Evolutionary conservation across 2,888 invertebrate genomes (phyloP), one percentile per base, ranked within the genome.

Genomic region (Smittia aterrima): DNA sequence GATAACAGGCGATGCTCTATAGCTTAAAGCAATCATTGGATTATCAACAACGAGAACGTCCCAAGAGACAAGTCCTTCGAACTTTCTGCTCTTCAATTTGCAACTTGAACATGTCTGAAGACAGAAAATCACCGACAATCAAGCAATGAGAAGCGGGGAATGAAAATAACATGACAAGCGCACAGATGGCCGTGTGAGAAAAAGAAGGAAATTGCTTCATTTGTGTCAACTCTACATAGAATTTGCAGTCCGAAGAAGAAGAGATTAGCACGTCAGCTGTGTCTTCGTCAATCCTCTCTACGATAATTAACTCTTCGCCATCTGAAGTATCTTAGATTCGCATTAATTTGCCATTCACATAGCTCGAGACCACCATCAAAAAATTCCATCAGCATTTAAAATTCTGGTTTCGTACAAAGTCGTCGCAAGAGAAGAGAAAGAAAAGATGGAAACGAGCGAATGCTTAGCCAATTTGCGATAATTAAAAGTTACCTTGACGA

Each of bases 401-500:
- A 47, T 47, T 11, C 11, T n/a, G 47, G 32, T 32, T 9, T 18
- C 20, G 3, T 11, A 20, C 16, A 47, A 9, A 47, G n/a, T 18
- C 58, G 1, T 22, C 20, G 58, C 58, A 18, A 6, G 38, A 6
- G 7, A 38, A 6, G 20, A 38, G 13, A 41, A 38, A 27, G 64
- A 27, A 13, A 40, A 67, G 67, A n/a, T 27, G 32, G 20, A 27
- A 64, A 27, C 20, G 24, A n/a, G 20, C 16, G 40, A 40, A 22
- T 27, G 25, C 20, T 22, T 40, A 70, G 22, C 53, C 27, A 70
- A 70, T 41, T 53, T 9, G 54, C 70, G 70, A 54, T 70, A 70
- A 70, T 70, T 70, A 70, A 70, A 70, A 70, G 41, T 24, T 70
- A 70, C 70, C 70, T 70, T 70, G 70, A 70, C 20, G 58, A 58